A percentile compares a stretch with the other conserved stretches of the same genome.
phyloP scores from a whole-genome alignment of 1,140 invertebrate genomes.

The Homalodisca vitripennis region DNA sequence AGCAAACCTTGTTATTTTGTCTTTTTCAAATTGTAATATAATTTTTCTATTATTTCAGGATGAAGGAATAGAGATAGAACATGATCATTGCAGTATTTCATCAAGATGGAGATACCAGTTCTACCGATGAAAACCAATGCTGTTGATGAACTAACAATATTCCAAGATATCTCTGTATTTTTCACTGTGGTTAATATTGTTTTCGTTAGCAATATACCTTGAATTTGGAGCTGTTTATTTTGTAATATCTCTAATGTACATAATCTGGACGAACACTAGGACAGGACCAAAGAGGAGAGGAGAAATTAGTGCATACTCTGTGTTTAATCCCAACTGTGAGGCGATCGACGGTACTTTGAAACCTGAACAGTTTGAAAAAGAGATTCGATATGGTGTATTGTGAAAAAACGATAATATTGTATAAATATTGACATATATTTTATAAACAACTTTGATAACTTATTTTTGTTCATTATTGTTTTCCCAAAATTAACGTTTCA shows the following conservation, averaged over 20 bases:
- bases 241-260: conserved; percentile 71
- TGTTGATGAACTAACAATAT: conserved; percentile 36
- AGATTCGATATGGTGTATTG: conserved; percentile 66
- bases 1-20: too few species aligned
- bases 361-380: conserved; percentile 90
- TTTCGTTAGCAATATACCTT: conserved; percentile 67
- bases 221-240: conserved; percentile 93
- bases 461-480: too few species aligned
- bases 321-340: conserved; percentile 94
- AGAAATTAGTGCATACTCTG: conserved; percentile 94
- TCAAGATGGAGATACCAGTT: not conserved
- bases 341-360: conserved; percentile 91
- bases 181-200: conserved; percentile 64
- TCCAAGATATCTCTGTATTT: conserved; percentile 47
- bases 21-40: too few species aligned
- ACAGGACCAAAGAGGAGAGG: conserved; percentile 64
- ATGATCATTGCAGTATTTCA: too few species aligned
- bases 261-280: conserved; percentile 83
- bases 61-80: too few species aligned
- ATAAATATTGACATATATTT: too few species aligned
- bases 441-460: too few species aligned
- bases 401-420: too few species aligned
- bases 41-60: too few species aligned
- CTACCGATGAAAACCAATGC: conserved; percentile 19
- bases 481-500: too few species aligned